Conservation (phyloP, 2,797 vertebrate species). For the Lacerta viridis region DNA sequence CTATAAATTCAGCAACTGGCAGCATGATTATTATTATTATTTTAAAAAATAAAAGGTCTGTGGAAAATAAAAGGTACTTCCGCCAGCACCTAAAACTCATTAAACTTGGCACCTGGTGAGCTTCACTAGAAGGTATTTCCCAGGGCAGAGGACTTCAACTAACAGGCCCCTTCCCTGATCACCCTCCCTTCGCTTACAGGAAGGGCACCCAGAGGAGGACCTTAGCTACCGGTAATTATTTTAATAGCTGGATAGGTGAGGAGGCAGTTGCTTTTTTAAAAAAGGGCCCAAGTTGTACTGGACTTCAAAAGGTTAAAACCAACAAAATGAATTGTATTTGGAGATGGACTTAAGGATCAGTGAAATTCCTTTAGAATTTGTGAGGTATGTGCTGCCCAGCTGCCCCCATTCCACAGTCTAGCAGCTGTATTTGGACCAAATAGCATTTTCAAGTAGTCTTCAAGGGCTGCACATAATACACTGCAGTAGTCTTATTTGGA, state of each 20-base stretch:
- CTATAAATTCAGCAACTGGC: neutral
- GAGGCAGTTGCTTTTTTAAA: neutral
- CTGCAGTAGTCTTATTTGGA: neutral
- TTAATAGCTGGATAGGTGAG: neutral
- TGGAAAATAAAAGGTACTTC: neutral
- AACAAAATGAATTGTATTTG: neutral
- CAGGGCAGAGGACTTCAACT: neutral
- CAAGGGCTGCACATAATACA: neutral
- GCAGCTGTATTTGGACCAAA: neutral
- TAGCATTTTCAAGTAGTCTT: neutral
- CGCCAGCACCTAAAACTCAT: neutral
- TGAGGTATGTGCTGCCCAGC: neutral
- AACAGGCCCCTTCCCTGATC: neutral
- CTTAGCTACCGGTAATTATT: neutral
- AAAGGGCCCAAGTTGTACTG: neutral
- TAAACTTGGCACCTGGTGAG: neutral
- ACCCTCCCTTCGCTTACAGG: neutral
- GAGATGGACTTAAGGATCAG: neutral
- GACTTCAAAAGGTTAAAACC: neutral
- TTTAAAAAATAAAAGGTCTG: neutral
- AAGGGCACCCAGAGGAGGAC: neutral
- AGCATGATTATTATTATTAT: neutral
- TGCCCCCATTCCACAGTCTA: neutral
- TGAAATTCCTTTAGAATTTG: neutral
- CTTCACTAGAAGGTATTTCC: neutral